Percentiles rank a stretch among this genome's conserved stretches.
phyloP scores from a whole-genome alignment of 1,140 invertebrate species.

The Microplitis demolitor region DNA sequence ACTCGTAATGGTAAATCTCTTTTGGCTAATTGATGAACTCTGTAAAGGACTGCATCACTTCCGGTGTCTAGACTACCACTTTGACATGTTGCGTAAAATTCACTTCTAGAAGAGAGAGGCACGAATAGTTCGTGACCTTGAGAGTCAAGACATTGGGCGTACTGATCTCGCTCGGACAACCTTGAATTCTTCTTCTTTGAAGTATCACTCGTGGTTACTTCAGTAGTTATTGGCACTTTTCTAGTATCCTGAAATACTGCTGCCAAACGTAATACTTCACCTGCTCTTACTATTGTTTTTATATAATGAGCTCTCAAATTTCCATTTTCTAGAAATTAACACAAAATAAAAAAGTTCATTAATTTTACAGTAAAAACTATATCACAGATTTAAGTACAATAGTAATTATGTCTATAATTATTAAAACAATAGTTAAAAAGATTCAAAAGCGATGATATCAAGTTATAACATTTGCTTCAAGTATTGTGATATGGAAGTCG shows the following conservation, averaged over 20 bases:
- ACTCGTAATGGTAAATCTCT: slow-evolving; percentile 56
- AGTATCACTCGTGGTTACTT: slow-evolving; percentile 38
- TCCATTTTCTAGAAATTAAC: slow-evolving; percentile 51
- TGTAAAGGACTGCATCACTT: slow-evolving; percentile 56
- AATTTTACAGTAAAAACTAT: not conserved
- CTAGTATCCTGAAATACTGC: slow-evolving; percentile 61
- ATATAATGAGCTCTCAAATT: slow-evolving; percentile 58
- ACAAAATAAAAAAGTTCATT: not conserved
- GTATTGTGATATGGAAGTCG: too few species aligned
- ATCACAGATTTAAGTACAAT: not conserved
- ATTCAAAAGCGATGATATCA: too few species aligned
- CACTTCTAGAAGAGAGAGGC: slow-evolving; percentile 51
- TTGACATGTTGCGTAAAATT: slow-evolving; percentile 58
- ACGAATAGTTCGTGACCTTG: slow-evolving; percentile 57
- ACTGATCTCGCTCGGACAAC: slow-evolving; percentile 57
- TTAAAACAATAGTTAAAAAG: too few species aligned
- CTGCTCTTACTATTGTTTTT: slow-evolving; percentile 57
- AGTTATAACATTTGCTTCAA: not conserved
- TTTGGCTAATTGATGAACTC: slow-evolving; percentile 55
- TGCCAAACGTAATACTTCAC: slow-evolving; percentile 56
- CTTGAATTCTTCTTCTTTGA: slow-evolving; percentile 55
- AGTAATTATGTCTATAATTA: too few species aligned
- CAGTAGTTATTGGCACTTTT: slow-evolving; percentile 43
- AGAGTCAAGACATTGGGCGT: slow-evolving; percentile 60
- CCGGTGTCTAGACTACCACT: slow-evolving; percentile 55